Conservation (phyloP, 2,797 vertebrate species). For the Podargus strigoides region DNA sequence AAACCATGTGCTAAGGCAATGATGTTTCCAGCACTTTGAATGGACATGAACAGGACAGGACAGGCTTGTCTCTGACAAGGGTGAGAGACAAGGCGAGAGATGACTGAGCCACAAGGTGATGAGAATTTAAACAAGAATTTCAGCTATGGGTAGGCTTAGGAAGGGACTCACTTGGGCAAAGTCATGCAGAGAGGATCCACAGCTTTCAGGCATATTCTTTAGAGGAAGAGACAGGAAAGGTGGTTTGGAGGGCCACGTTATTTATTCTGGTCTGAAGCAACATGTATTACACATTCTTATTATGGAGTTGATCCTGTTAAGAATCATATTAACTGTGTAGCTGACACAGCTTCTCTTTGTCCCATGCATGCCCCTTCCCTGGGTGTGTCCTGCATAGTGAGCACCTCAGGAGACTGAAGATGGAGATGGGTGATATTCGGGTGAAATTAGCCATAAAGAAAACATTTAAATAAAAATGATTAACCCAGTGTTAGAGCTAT, state of each 20-base stretch:
- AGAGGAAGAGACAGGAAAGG: not conserved
- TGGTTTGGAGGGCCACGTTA: not conserved
- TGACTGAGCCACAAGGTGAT: not conserved
- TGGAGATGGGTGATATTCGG: not conserved
- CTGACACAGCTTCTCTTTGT: not conserved
- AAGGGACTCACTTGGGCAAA: not conserved
- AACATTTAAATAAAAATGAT: slow-evolving; percentile 62
- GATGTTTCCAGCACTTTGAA: not conserved
- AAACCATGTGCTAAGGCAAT: not conserved
- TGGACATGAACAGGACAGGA: not conserved
- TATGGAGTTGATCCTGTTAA: not conserved
- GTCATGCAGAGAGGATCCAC: not conserved
- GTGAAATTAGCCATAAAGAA: slow-evolving; percentile 67
- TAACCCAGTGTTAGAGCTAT: slow-evolving; percentile 60
- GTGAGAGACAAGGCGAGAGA: not conserved
- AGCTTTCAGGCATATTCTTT: not conserved
- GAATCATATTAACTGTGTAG: not conserved
- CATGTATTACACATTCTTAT: not conserved
- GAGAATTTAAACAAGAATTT: not conserved
- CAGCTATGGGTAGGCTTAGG: not conserved
- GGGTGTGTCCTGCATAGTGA: not conserved
- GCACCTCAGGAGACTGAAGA: not conserved
- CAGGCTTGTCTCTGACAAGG: not conserved
- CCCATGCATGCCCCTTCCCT: not conserved
- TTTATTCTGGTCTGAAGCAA: not conserved